Evolutionary conservation across 2,888 invertebrate genomes (phyloP), one percentile per base, ranked within the genome.

Genomic region (Ichneumoninae sp.): DNA sequence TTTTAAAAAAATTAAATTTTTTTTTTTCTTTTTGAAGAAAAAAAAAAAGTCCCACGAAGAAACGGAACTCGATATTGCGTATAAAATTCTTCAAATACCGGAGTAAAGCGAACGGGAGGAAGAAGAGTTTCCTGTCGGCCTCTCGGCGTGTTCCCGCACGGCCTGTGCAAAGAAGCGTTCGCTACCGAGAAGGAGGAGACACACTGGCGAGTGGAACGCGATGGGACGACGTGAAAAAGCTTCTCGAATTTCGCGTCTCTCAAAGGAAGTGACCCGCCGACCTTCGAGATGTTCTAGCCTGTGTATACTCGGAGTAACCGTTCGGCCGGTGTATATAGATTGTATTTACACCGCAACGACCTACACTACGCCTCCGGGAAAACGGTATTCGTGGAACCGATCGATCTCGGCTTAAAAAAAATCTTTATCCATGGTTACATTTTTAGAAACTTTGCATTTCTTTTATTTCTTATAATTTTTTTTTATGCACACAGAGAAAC

Each of bases 231-330:
- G 80, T 80, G 75, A 80, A 80, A 80, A 83, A 69, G 80, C 76
- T 70, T 80, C 80, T 83, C 75, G 66, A 76, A 83, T 83, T 83
- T 83, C 83, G 80, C 83, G 66, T 76, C 76, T 57, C 57, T 57
- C 57, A 73, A 80, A 83, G 83, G 83, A 83, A 83, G 80, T 83
- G 80, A 76, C 70, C 75, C 71, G 66, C 19, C 69, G 76, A 80
- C 66, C 82, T 60, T 57, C 54, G 54, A 57, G 54, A 57, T 68
- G 40, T 30, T 26, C 47, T 13, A 19, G 13, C 16, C 19, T 22
- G 22, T 36, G 7, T 13, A 26, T 19, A 13, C 19, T 40, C 19
- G 3, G 13, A 68, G 22, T 22, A 47, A 40, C 22, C 68, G 68
- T 44, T 68, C 44, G 44, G 40, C 8, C 52, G 40, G 52, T 54